A percentile compares a stretch with the other conserved stretches of the same genome.
phyloP scores from a whole-genome alignment of 2,113 vertebrate species.

The Pomatorhinus ruficollis region DNA sequence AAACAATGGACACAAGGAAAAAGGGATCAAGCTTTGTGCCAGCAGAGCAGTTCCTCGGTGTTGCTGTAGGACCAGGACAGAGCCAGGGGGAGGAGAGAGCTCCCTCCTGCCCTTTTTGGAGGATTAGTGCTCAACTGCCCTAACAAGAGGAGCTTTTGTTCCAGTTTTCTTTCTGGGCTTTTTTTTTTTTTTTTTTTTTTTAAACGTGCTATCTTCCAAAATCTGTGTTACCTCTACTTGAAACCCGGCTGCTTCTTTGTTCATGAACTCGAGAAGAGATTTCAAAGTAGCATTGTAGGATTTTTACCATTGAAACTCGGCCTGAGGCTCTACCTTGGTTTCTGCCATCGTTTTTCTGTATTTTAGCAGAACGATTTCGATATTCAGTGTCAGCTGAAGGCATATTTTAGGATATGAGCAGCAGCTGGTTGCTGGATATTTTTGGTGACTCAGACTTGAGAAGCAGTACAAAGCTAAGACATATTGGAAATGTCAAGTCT shows the following conservation, averaged over 20 bases:
- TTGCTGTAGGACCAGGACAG: constrained; percentile 36
- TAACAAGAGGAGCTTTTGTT: constrained; percentile 48
- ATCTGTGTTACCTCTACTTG: constrained; percentile 66
- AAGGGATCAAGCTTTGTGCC: constrained; percentile 54
- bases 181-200: constrained; percentile 15
- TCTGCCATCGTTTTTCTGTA: constrained; percentile 61
- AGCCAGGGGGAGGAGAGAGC: background rate
- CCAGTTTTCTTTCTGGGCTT: constrained; percentile 56
- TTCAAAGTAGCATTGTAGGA: constrained; percentile 32
- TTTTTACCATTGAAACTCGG: constrained; percentile 7
- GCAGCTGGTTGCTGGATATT: constrained; percentile 67
- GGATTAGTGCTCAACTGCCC: constrained; percentile 8
- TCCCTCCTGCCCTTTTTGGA: background rate
- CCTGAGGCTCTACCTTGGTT: constrained; percentile 52
- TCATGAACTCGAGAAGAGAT: constrained; percentile 37
- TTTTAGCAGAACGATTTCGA: constrained; percentile 67
- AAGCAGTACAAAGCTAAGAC: constrained; percentile 53
- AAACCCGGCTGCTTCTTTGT: constrained; percentile 61
- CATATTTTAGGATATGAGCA: constrained; percentile 58
- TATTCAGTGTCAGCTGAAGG: constrained; percentile 64
- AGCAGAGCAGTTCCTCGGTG: constrained; percentile 6
- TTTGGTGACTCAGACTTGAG: constrained; percentile 65
- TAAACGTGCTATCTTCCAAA: constrained; percentile 64
- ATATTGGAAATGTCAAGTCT: constrained; percentile 58
- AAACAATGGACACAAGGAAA: background rate